Base-by-base conservation (phyloP, 2,888 invertebrate species). In the Himalopsyche anomala region DNA sequence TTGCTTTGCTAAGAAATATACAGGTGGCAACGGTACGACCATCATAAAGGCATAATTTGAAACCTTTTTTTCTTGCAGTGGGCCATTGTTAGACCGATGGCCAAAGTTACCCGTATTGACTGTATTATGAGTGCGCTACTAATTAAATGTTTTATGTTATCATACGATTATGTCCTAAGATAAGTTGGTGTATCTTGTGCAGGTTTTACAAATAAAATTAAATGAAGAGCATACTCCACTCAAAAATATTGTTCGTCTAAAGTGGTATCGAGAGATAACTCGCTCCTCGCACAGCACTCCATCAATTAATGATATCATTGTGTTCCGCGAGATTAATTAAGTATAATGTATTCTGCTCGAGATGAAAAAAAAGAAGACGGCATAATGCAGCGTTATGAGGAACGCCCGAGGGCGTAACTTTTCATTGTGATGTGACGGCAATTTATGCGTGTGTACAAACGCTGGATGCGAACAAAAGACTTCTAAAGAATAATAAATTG, bases 381-480 rank as follows among this genome's bases (percentile, higher is more conserved):
- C 8, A 62, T 19, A 62, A 62, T 6, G 28, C 28, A 28, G 62
- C 62, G 19, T 28, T 62, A 19, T 62, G 28, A 62, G 62, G 62
- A 62, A 62, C 62, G 62, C 62, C 62, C 15, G 62, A 19, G 19
- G 62, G 62, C 62, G 62, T 62, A 19, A 62, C 62, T 62, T 62
- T 28, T 62, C 62, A 62, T 62, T 62, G 62, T 62, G 62, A 62
- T 62, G 62, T 62, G 62, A 62, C 28, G 62, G 62, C 62, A 62
- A 62, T 62, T 62, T 62, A 62, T 62, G 62, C 62, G 62, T 62
- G 62, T 19, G 62, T 62, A 62, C 62, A 62, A 28, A 62, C 19
- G 62, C 62, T n/a, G 28, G 62, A 62, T 62, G 62, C 62, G 62
- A 62, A 62, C 62, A 62, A 62, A 62, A 62, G 62, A 62, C 62